A percentile compares a stretch with the other conserved stretches of the same genome.
Conservation (phyloP, 1,140 invertebrate genomes). For the Zaprionus lachaisei region DNA sequence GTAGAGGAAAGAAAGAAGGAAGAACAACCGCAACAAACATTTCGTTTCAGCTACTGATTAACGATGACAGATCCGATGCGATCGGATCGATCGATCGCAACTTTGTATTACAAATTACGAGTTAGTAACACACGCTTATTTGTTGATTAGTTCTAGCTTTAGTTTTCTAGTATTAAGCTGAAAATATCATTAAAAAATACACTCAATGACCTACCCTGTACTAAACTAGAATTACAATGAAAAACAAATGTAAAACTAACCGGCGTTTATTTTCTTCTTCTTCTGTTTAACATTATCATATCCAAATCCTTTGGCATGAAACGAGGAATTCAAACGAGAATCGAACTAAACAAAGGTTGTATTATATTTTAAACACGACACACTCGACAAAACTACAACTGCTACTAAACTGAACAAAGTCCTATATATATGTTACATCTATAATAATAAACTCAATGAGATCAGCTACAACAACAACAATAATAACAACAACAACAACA, state of each 20-base stretch:
- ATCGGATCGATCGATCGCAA: constrained; percentile 52
- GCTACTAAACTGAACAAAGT: constrained; percentile 42
- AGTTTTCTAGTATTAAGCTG: constrained; percentile 78
- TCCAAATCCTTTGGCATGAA: constrained; percentile 7
- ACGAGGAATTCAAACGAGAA: constrained; percentile 47
- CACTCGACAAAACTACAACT: constrained; percentile 33
- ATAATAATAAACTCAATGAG: constrained; percentile 56
- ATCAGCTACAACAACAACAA: constrained; percentile 22
- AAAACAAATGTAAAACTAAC: constrained; percentile 34
- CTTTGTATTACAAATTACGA: constrained; percentile 77
- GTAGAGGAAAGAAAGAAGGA: constrained; percentile 7
- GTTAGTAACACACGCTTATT: constrained; percentile 84
- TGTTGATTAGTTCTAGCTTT: constrained; percentile 84
- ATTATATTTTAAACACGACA: constrained; percentile 73
- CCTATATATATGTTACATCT: constrained; percentile 49
- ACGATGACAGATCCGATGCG: constrained; percentile 57
- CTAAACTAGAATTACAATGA: neutral
- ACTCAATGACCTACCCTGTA: constrained; percentile 25
- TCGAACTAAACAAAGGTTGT: constrained; percentile 65
- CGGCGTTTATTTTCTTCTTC: constrained; percentile 1
- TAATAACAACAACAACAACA: constrained; percentile 17
- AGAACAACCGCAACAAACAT: constrained; percentile 31
- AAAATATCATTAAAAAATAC: constrained; percentile 61
- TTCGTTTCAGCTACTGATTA: constrained; percentile 73
- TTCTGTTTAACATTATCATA: neutral